Percentiles rank a stretch among this genome's conserved stretches.
These are phyloP conservation scores for Cheilosia vulpina DNA, from an alignment of 2,888 invertebrate genomes.

Conservation along the genomic window DNA sequence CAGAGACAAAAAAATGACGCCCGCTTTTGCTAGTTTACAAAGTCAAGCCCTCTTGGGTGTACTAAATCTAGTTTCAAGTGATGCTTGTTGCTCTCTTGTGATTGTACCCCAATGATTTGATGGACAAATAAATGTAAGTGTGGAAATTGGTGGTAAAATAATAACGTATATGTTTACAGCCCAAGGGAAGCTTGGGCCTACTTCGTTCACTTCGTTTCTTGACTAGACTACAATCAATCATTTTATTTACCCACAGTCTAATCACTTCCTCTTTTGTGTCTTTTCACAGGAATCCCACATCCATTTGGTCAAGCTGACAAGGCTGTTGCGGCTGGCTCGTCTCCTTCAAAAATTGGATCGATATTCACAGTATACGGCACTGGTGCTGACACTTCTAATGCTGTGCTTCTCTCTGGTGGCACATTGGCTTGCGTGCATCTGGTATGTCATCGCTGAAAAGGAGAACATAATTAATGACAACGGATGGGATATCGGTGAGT, in stretches of 20 bases:
- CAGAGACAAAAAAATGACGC: too few species aligned
- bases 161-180: too few species aligned
- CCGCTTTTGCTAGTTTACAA: too few species aligned
- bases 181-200: too few species aligned
- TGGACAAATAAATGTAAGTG: too few species aligned
- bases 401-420: slow-evolving; percentile 96
- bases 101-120: too few species aligned
- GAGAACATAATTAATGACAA: slow-evolving; percentile 88
- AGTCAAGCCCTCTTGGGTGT: too few species aligned
- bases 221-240: too few species aligned
- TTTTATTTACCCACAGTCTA: background rate
- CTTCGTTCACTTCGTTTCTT: too few species aligned
- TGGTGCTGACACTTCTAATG: slow-evolving; percentile 97
- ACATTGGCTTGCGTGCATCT: slow-evolving; percentile 98
- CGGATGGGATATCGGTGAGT: slow-evolving; percentile 93
- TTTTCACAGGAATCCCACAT: slow-evolving; percentile 89
- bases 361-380: slow-evolving; percentile 97
- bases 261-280: slow-evolving; percentile 26
- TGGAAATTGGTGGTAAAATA: too few species aligned
- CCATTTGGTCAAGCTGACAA: slow-evolving; percentile 96
- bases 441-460: slow-evolving; percentile 97
- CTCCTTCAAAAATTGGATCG: slow-evolving; percentile 98
- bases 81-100: too few species aligned
- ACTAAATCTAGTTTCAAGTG: too few species aligned
- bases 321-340: slow-evolving; percentile 93